Conservation (phyloP, 2,888 invertebrate species). For the Crepidodera aurea region DNA sequence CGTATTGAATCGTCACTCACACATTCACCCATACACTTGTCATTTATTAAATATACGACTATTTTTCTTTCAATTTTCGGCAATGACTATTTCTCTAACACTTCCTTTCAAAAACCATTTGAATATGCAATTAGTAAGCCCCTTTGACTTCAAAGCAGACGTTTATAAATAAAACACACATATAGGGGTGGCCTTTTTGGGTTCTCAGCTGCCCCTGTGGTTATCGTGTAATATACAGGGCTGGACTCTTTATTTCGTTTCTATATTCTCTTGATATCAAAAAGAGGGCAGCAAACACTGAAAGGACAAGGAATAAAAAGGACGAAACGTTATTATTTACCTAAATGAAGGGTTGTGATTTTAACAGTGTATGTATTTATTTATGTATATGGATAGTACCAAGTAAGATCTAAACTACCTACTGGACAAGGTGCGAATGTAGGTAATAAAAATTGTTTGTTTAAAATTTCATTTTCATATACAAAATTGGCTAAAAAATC, state of each 20-base stretch:
- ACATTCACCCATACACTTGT: conserved; percentile 21
- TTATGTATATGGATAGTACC: too few species aligned
- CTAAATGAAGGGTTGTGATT: too few species aligned
- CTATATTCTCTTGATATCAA: too few species aligned
- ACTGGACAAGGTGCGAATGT: too few species aligned
- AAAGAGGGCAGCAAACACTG: too few species aligned
- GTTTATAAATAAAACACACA: conserved; percentile 26
- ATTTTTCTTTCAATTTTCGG: conserved; percentile 27
- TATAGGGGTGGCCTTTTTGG: conserved; percentile 31
- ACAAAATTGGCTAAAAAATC: too few species aligned
- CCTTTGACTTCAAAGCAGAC: conserved; percentile 24
- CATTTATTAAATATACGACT: conserved; percentile 21
- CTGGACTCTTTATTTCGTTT: conserved; percentile 1
- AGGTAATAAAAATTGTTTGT: too few species aligned
- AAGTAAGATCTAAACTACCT: too few species aligned
- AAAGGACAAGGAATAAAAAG: too few species aligned
- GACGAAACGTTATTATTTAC: too few species aligned
- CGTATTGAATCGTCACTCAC: conserved; percentile 22
- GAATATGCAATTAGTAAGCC: conserved; percentile 33
- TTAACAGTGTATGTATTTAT: too few species aligned
- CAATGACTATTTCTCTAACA: conserved; percentile 25
- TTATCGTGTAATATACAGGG: neutral
- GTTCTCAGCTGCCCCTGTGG: conserved; percentile 33
- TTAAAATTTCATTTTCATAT: too few species aligned
- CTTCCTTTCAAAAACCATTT: conserved; percentile 26